Percentiles rank a stretch among this genome's conserved stretches.
Evolutionary conservation across 2,888 invertebrate species (phyloP).

Genomic region (Melinaea menophilus): DNA sequence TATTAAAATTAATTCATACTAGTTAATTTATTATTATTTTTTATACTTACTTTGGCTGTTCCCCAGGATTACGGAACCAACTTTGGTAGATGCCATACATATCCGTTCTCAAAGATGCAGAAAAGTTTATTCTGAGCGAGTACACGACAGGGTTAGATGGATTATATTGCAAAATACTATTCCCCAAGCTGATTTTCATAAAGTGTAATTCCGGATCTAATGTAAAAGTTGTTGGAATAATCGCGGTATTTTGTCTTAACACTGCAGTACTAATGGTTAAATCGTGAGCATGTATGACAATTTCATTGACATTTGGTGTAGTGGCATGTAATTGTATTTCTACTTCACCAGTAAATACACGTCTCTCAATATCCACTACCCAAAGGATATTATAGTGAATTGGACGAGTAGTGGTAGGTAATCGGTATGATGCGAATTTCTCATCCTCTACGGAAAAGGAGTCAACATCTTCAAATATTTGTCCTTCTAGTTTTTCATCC

Average conservation of each 20-base stretch:
- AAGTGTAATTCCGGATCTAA: slow-evolving; percentile 48
- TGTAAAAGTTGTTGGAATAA: slow-evolving; percentile 28
- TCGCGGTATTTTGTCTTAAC: slow-evolving; percentile 49
- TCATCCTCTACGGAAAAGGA: slow-evolving; percentile 5
- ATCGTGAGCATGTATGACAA: slow-evolving; percentile 58
- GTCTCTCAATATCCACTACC: slow-evolving; percentile 52
- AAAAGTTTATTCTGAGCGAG: slow-evolving; percentile 47
- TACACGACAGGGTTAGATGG: slow-evolving; percentile 40
- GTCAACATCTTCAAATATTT: slow-evolving; percentile 48
- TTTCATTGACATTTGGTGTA: slow-evolving; percentile 46
- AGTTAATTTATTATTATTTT: background rate
- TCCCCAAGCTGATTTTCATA: slow-evolving; percentile 41
- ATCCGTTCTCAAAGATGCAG: slow-evolving; percentile 51
- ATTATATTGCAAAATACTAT: slow-evolving; percentile 42
- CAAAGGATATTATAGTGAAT: slow-evolving; percentile 71
- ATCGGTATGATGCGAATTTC: slow-evolving; percentile 47
- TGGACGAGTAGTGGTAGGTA: slow-evolving; percentile 74
- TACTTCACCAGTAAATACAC: slow-evolving; percentile 56
- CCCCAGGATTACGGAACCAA: slow-evolving; percentile 53
- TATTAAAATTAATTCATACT: no score
- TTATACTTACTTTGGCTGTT: slow-evolving; percentile 1
- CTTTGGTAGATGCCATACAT: slow-evolving; percentile 69
- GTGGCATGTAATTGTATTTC: slow-evolving; percentile 54
- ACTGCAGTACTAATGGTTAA: slow-evolving; percentile 51
- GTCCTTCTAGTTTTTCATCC: slow-evolving; percentile 59